Evolutionary conservation across 2,888 invertebrate species (phyloP).

Genomic region (Luperina nickerlii): DNA sequence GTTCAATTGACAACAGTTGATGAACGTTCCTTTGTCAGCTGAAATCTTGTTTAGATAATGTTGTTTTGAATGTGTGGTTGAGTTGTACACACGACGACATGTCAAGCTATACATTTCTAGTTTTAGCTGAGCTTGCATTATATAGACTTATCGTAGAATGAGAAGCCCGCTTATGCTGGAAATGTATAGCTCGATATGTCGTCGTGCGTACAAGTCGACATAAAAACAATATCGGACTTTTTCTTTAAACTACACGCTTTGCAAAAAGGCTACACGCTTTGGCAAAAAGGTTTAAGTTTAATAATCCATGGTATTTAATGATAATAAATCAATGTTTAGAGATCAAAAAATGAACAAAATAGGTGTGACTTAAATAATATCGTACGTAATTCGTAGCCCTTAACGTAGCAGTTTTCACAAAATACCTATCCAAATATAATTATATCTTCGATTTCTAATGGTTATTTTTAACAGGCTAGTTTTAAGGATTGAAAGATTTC

Average conservation of each 20-base stretch:
- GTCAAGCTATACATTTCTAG: no score
- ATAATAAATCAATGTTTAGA: not conserved
- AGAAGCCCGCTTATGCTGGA: no score
- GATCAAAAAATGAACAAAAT: not conserved
- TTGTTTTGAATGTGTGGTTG: conserved; percentile 7
- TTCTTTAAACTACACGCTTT: no score
- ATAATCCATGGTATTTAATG: not conserved
- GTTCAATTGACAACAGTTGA: conserved; percentile 51
- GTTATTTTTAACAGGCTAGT: not conserved
- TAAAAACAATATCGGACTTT: no score
- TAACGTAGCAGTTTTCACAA: not conserved
- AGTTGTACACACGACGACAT: not conserved
- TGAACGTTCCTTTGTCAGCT: conserved; percentile 39
- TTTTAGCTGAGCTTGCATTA: no score
- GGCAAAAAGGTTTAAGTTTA: no score
- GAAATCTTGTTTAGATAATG: conserved; percentile 31
- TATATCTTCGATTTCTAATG: not conserved
- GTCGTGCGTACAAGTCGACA: no score
- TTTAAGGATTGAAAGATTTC: not conserved
- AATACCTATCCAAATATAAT: not conserved
- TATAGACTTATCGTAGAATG: no score
- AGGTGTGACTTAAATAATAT: not conserved
- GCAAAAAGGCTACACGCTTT: no score
- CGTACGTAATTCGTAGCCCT: not conserved
- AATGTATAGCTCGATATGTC: no score